These are phyloP conservation scores for Drosophila colorata DNA, from an alignment of 2,888 invertebrate species.

Conservation along the genomic window DNA sequence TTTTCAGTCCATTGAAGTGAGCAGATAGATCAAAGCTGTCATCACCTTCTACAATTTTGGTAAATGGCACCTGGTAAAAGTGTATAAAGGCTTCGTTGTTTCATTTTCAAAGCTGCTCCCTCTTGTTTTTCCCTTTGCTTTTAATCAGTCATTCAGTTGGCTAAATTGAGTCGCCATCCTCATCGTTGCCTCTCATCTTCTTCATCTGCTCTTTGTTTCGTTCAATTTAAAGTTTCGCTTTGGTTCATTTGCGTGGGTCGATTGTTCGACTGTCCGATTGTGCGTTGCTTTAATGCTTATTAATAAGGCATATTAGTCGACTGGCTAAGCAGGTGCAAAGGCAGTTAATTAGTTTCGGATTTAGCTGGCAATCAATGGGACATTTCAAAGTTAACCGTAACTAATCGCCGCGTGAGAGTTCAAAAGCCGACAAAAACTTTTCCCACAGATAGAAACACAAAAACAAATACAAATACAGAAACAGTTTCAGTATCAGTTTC, in stretches of 20 bases:
- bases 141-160: slow-evolving; percentile 80
- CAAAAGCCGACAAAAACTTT: slow-evolving; percentile 21
- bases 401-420: slow-evolving; percentile 59
- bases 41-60: too few relatives aligned
- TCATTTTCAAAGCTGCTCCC: neutral
- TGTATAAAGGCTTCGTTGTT: slow-evolving; percentile 33
- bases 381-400: slow-evolving; percentile 33
- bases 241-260: slow-evolving; percentile 70
- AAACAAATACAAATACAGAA: neutral
- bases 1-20: neutral
- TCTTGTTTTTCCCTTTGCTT: slow-evolving; percentile 31
- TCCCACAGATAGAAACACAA: slow-evolving; percentile 17
- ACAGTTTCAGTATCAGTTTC: slow-evolving; percentile 6
- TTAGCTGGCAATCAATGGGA: slow-evolving; percentile 52
- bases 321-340: slow-evolving; percentile 73
- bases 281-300: slow-evolving; percentile 65
- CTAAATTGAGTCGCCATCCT: slow-evolving; percentile 75
- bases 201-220: slow-evolving; percentile 28
- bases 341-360: slow-evolving; percentile 67
- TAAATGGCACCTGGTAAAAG: slow-evolving; percentile 1
- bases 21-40: neutral
- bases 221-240: slow-evolving; percentile 49
- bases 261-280: slow-evolving; percentile 31
- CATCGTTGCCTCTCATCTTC: slow-evolving; percentile 28
- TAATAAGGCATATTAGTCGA: slow-evolving; percentile 74